A percentile compares a stretch with the other conserved stretches of the same genome.
Evolutionary conservation across 2,888 invertebrate genomes (phyloP).

Genomic region (Microdon myrmicae): DNA sequence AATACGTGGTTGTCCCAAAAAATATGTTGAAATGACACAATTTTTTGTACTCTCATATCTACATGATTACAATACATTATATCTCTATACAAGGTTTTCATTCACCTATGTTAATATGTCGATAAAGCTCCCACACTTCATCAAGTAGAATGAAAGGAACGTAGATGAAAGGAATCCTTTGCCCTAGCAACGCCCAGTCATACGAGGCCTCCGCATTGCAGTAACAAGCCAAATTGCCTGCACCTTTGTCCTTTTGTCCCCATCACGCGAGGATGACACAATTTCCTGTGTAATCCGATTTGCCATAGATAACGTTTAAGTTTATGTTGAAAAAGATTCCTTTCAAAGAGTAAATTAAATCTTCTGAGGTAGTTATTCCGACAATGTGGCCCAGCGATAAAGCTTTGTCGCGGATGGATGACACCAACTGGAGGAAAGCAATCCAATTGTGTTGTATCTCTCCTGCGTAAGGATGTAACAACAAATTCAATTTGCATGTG

Average conservation of each 20-base stretch:
- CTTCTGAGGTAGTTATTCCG: constrained; percentile 29
- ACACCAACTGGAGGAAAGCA: background rate
- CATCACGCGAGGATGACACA: constrained; percentile 33
- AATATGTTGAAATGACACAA: too few relatives aligned
- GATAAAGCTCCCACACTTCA: too few relatives aligned
- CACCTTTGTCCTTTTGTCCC: constrained; percentile 18
- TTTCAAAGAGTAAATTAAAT: constrained; percentile 36
- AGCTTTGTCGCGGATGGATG: constrained; percentile 5
- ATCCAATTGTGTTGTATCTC: constrained; percentile 1
- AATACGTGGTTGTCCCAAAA: too few relatives aligned
- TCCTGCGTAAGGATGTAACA: background rate
- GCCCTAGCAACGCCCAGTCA: too few relatives aligned
- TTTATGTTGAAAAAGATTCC: constrained; percentile 35
- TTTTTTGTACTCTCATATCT: too few relatives aligned
- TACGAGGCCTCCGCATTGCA: too few relatives aligned
- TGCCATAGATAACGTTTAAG: constrained; percentile 44
- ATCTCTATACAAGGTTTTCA: too few relatives aligned
- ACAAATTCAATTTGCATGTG: constrained; percentile 29
- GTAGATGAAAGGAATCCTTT: too few relatives aligned
- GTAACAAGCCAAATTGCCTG: too few relatives aligned
- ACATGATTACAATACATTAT: too few relatives aligned
- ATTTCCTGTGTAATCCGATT: constrained; percentile 48
- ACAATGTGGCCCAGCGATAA: constrained; percentile 31
- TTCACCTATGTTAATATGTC: too few relatives aligned
- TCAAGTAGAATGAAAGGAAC: too few relatives aligned